Evolutionary conservation across 2,113 vertebrate species (phyloP).

Genomic region (Felis chaus): DNA sequence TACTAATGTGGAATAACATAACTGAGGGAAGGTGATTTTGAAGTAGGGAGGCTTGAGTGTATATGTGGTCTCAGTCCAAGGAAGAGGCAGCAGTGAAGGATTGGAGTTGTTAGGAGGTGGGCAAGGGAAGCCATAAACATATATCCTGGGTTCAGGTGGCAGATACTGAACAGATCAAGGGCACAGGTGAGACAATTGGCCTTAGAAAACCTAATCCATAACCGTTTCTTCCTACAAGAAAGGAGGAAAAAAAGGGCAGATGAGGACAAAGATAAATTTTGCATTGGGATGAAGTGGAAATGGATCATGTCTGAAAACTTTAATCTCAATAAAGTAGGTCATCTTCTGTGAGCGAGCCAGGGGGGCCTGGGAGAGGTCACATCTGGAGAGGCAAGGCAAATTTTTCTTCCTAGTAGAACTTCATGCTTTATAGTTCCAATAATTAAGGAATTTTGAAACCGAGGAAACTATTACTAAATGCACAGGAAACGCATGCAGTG

Average conservation of each 20-base stretch:
- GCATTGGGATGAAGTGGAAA: slow-evolving; percentile 27
- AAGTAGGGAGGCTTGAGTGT: not conserved
- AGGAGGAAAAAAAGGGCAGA: not conserved
- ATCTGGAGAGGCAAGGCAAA: slow-evolving; percentile 30
- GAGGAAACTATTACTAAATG: not conserved
- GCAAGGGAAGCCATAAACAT: not conserved
- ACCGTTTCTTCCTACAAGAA: not conserved
- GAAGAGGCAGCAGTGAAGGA: not conserved
- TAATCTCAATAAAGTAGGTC: slow-evolving; percentile 56
- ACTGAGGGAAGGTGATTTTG: not conserved
- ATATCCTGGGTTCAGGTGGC: not conserved
- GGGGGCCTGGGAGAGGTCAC: slow-evolving; percentile 25
- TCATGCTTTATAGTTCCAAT: slow-evolving; percentile 46
- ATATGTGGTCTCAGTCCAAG: not conserved
- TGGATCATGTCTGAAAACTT: slow-evolving; percentile 56
- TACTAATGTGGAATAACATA: not conserved
- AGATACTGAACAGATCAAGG: not conserved
- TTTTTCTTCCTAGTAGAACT: slow-evolving; percentile 17
- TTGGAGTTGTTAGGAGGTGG: not conserved
- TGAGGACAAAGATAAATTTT: slow-evolving; percentile 44
- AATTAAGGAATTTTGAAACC: slow-evolving; percentile 57
- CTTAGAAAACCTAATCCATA: not conserved
- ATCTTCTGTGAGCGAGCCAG: slow-evolving; percentile 42
- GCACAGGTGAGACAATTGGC: not conserved
- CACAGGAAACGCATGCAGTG: not conserved